These are phyloP conservation scores for Diachrysia chrysitis DNA, from an alignment of 2,888 invertebrate species.

Conservation along the genomic window DNA sequence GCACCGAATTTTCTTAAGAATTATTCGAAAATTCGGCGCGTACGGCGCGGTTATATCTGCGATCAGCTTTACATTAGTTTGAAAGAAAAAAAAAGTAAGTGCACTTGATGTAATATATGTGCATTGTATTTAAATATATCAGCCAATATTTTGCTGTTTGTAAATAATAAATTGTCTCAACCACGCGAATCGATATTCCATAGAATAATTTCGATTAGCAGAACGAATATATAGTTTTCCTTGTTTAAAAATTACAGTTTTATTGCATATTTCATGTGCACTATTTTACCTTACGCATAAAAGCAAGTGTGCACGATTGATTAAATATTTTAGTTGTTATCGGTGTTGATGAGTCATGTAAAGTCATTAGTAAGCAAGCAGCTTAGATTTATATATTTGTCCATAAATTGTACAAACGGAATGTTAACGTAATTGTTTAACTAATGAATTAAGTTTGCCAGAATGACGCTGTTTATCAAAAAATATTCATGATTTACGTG, in stretches of 20 bases:
- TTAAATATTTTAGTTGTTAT: conserved; percentile 35
- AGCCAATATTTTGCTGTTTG: background rate
- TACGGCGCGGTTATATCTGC: no score
- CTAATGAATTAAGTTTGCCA: background rate
- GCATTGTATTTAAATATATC: no score
- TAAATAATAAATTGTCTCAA: background rate
- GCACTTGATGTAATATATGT: no score
- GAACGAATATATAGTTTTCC: background rate
- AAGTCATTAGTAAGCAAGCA: background rate
- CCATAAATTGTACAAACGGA: conserved; percentile 10
- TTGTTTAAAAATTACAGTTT: no score
- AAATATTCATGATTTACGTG: no score
- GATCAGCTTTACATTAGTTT: no score
- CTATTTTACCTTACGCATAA: background rate
- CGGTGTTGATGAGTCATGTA: conserved; percentile 20
- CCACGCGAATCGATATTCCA: background rate
- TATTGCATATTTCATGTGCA: background rate
- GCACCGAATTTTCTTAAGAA: no score
- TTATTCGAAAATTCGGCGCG: no score
- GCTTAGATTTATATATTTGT: conserved; percentile 8
- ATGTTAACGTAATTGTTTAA: no score
- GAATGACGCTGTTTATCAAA: background rate
- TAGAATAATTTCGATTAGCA: background rate
- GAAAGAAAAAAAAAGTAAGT: no score
- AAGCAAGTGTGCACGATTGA: background rate